Percentiles rank a stretch among this genome's conserved stretches.
Evolutionary conservation across 2,797 vertebrate genomes (phyloP).

Genomic region (Amblyraja radiata): DNA sequence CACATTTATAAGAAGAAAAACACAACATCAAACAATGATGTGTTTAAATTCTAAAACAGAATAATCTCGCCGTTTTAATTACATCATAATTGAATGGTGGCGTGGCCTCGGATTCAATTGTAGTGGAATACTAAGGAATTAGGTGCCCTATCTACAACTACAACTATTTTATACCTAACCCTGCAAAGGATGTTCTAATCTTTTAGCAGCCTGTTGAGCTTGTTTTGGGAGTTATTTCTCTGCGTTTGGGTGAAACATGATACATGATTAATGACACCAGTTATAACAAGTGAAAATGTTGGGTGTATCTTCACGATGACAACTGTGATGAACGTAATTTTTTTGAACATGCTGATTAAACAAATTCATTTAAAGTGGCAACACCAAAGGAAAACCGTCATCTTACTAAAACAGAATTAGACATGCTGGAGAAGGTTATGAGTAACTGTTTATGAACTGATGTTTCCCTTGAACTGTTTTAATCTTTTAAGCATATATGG

Average conservation of each 20-base stretch:
- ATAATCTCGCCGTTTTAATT: conserved; percentile 13
- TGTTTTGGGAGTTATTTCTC: neutral
- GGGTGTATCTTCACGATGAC: neutral
- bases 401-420: neutral
- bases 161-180: neutral
- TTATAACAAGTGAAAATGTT: no score
- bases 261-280: neutral
- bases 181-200: neutral
- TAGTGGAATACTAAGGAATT: neutral
- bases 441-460: neutral
- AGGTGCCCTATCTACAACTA: no score
- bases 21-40: neutral
- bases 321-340: neutral
- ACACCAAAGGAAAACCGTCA: neutral
- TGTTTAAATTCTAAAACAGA: conserved; percentile 29
- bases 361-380: neutral
- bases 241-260: neutral
- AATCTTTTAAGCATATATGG: neutral
- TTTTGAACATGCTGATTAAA: neutral
- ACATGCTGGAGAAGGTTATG: neutral
- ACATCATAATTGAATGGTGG: neutral
- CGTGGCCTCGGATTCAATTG: neutral
- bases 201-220: neutral
- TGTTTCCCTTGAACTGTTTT: neutral
- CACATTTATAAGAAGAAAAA: neutral